A percentile compares a stretch with the other conserved stretches of the same genome.
These are phyloP conservation scores for Zophobas atratus DNA, from an alignment of 1,140 invertebrate genomes.

Conservation along the genomic window DNA sequence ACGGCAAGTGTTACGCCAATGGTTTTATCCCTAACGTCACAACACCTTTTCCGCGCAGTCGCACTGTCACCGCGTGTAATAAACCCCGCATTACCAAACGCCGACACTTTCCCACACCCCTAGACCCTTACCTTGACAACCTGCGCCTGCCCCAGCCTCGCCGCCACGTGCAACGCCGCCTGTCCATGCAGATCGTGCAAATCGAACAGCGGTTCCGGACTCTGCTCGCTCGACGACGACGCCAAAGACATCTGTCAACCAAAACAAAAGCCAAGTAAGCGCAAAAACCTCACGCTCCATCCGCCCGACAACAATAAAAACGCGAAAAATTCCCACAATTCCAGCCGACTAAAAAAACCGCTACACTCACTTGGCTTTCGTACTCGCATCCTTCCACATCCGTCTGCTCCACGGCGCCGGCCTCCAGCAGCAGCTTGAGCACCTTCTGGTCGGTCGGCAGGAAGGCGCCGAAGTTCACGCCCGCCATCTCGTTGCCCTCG, in stretches of 20 bases:
- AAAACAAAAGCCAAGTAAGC: not conserved
- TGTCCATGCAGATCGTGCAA: conserved; percentile 77
- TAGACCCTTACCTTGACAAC: conserved; percentile 74
- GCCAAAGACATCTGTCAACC: conserved; percentile 62
- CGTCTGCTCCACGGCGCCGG: conserved; percentile 75
- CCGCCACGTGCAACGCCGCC: conserved; percentile 87
- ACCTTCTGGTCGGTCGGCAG: conserved; percentile 75
- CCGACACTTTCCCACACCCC: no score
- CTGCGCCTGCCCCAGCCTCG: conserved; percentile 84
- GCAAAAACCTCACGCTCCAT: not conserved
- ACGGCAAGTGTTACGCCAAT: no score
- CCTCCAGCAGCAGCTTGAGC: conserved; percentile 77
- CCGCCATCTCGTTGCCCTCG: conserved; percentile 69
- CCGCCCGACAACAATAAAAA: not conserved
- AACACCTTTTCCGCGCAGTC: no score
- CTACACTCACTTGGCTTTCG: conserved; percentile 66
- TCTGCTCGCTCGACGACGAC: conserved; percentile 64
- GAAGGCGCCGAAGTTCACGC: conserved; percentile 70
- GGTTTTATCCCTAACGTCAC: no score
- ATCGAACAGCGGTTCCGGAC: conserved; percentile 65
- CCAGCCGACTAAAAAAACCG: conserved; percentile 1
- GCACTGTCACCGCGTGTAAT: no score
- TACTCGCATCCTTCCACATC: conserved; percentile 69
- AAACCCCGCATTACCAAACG: no score
- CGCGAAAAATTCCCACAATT: not conserved